Evolutionary conservation across 2,113 vertebrate species (phyloP).

Genomic region (Phainopepla nitens): DNA sequence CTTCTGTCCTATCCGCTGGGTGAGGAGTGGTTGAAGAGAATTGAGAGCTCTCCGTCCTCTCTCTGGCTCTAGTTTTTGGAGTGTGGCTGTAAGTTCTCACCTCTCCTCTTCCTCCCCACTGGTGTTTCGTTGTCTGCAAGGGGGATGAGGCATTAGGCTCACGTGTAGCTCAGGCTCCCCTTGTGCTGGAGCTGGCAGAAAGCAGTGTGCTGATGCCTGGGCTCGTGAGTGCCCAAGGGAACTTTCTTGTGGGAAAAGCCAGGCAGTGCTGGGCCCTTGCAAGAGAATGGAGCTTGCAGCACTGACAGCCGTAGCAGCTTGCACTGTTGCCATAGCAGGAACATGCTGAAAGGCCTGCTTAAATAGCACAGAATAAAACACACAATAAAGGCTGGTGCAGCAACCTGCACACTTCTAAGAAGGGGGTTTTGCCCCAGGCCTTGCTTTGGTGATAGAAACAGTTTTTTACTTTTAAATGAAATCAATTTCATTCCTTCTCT

Average conservation of each 20-base stretch:
- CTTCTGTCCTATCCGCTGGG: not conserved
- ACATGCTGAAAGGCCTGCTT: not conserved
- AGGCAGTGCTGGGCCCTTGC: fast-evolving
- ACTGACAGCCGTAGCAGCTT: not conserved
- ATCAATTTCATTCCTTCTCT: not conserved
- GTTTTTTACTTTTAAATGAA: not conserved
- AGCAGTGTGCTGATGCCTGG: not conserved
- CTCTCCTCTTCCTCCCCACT: not conserved
- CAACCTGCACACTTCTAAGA: not conserved
- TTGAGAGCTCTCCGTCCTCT: not conserved
- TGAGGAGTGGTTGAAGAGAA: not conserved
- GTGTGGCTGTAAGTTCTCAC: not conserved
- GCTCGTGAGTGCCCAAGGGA: not conserved
- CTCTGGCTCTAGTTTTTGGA: not conserved
- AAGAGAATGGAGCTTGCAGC: not conserved
- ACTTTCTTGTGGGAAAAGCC: not conserved
- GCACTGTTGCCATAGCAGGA: not conserved
- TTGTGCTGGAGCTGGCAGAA: not conserved
- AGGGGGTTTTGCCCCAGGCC: not conserved
- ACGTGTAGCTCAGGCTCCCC: not conserved
- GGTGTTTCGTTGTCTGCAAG: not conserved
- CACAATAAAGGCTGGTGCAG: not conserved
- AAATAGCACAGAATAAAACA: not conserved
- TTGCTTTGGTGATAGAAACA: not conserved
- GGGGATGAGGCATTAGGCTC: not conserved